A percentile compares a stretch with the other conserved stretches of the same genome.
Conservation (phyloP, 2,797 vertebrate genomes). For the Acanthopagrus latus region DNA sequence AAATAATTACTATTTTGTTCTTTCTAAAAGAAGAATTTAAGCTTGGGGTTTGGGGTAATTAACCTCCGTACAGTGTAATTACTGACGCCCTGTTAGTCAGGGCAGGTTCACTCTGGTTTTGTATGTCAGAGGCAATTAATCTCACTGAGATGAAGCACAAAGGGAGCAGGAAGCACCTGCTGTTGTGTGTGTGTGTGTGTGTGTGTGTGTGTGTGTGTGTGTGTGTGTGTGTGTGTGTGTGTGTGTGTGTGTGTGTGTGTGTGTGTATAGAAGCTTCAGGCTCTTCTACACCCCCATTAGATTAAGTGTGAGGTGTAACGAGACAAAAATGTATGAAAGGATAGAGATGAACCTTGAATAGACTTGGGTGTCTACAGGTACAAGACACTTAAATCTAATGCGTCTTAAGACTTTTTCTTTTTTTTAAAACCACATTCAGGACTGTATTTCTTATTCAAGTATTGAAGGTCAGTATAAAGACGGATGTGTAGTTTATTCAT, state of each 20-base stretch:
- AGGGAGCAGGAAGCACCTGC: slow-evolving; percentile 2
- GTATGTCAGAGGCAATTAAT: slow-evolving; percentile 16
- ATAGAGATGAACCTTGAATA: neutral
- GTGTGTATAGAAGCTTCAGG: neutral
- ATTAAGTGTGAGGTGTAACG: neutral
- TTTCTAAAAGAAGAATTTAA: neutral
- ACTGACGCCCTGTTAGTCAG: neutral
- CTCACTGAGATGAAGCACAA: neutral
- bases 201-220: neutral
- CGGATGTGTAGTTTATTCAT: too few relatives aligned
- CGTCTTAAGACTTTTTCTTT: too few relatives aligned
- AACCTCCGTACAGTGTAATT: slow-evolving; percentile 19
- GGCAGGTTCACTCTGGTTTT: slow-evolving; percentile 2
- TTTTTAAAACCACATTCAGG: too few relatives aligned
- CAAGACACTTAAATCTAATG: too few relatives aligned
- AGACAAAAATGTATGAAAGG: neutral
- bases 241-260: neutral
- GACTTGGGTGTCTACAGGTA: too few relatives aligned
- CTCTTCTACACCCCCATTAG: neutral
- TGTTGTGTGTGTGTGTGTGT: neutral
- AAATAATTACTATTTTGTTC: neutral
- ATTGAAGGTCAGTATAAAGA: too few relatives aligned
- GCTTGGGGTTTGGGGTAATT: neutral
- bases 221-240: neutral
- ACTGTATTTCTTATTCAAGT: too few relatives aligned